Conservation (phyloP, 2,797 vertebrate species). For the Eulemur mongoz region DNA sequence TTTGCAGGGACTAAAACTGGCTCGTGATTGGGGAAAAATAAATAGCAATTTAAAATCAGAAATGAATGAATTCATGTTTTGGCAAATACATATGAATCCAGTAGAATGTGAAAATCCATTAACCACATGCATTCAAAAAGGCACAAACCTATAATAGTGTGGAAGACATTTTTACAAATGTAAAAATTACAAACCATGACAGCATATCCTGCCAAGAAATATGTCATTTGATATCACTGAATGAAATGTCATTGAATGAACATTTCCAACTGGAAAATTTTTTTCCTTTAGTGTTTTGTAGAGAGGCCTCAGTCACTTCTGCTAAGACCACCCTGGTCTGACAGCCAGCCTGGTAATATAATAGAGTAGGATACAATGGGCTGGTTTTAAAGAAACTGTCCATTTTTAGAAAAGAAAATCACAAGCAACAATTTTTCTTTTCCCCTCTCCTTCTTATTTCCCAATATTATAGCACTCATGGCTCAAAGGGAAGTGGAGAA, state of each 20-base stretch:
- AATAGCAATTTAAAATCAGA: slow-evolving; percentile 41
- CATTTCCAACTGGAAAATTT: not conserved
- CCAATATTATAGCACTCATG: not conserved
- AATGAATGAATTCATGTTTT: slow-evolving; percentile 46
- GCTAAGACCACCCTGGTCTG: not conserved
- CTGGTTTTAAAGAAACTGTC: not conserved
- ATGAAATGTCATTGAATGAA: not conserved
- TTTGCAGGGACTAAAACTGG: not conserved
- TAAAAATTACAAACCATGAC: slow-evolving; percentile 14
- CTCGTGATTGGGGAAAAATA: not conserved
- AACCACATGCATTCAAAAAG: not conserved
- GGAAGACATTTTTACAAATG: not conserved
- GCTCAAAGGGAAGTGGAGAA: not conserved
- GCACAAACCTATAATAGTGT: not conserved
- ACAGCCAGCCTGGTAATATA: not conserved
- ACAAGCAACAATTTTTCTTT: not conserved
- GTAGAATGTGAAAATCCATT: slow-evolving; percentile 20
- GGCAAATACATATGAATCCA: slow-evolving; percentile 26
- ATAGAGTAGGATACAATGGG: not conserved
- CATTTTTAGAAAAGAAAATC: not conserved
- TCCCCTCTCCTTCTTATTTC: not conserved
- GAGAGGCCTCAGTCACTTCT: not conserved
- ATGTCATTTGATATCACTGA: not conserved
- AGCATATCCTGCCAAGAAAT: not conserved
- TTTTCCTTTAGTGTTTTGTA: not conserved